Evolutionary conservation across 2,797 vertebrate genomes (phyloP), one percentile per base, ranked within the genome.

Genomic region (Pseudomugil tenellus): DNA sequence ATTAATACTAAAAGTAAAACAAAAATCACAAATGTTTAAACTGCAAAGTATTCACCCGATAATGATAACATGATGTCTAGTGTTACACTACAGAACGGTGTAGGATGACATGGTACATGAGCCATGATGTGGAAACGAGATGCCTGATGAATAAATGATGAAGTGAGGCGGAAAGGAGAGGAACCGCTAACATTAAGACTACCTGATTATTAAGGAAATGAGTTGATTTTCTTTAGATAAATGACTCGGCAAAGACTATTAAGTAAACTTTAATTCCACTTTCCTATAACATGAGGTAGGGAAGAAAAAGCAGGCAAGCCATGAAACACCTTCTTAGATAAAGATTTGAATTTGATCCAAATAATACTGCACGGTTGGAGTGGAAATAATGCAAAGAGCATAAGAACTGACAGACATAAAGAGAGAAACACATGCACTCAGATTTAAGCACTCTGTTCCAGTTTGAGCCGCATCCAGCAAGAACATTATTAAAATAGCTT

Each of bases 141-240:
- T 59, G 80, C 64, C 59, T 0, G 2, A 81, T 90, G 85, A 86
- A 89, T 86, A 84, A 89, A 84, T 70, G 63, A 91, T 82, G 66
- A 77, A 63, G 9, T 70, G 31, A 60, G 61, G 63, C 65, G 58
- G 70, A 68, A 58, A 60, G 58, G 67, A 59, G 48, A 58, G 41
- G 76, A 71, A 70, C 57, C 1, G n/a, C 61, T 59, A 79, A 77
- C 41, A 43, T 54, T 68, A 53, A 76, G n/a, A 16, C 62, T 52
- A 77, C 46, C 68, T 66, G 72, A 86, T 76, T 70, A 61, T 72
- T 57, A 77, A 37, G 35, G 26, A 76, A 68, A 78, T 41, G 35
- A 58, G 66, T 65, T 31, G 4, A 66, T 68, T 63, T 67, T 19
- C 48, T 54, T 87, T 80, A n/a, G 49, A 58, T 58, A 61, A 56